Percentiles rank a stretch among this genome's conserved stretches.
These are phyloP conservation scores for Microctenopoma stevenorrisi DNA, from an alignment of 2,797 vertebrate genomes.

Conservation along the genomic window DNA sequence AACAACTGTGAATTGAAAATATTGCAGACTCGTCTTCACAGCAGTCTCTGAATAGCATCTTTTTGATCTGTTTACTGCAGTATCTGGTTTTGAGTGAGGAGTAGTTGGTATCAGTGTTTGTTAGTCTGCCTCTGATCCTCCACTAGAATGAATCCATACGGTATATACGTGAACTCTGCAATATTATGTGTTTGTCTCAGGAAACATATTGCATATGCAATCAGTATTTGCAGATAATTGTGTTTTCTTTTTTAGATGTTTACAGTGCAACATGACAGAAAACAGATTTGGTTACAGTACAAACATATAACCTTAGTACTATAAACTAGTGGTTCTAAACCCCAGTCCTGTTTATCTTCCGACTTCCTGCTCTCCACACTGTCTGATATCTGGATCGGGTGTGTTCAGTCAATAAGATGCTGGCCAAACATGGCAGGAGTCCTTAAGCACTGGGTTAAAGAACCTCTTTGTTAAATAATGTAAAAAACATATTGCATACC, in stretches of 20 bases:
- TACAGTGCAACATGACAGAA: background rate
- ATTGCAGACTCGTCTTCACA: conserved; percentile 1
- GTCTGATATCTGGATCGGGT: no score
- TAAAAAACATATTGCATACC: no score
- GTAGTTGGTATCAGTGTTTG: background rate
- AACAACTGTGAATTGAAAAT: background rate
- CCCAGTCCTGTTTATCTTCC: no score
- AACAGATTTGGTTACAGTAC: background rate
- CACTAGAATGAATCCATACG: background rate
- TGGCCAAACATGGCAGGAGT: no score
- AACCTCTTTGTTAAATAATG: no score
- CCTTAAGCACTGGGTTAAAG: no score
- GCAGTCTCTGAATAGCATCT: background rate
- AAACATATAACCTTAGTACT: no score
- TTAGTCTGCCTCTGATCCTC: conserved; percentile 19
- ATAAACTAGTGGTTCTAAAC: no score
- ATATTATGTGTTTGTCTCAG: conserved; percentile 56
- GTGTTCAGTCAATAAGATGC: no score
- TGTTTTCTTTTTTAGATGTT: no score
- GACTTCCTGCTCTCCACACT: no score
- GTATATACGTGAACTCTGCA: conserved; percentile 1
- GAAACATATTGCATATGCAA: conserved; percentile 62
- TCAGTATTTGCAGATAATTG: conserved; percentile 19
- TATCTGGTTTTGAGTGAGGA: conserved; percentile 19
- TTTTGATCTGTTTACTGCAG: conserved; percentile 19